Base-by-base conservation (phyloP, 1,140 invertebrate genomes). In the Choristoneura fumiferana region DNA sequence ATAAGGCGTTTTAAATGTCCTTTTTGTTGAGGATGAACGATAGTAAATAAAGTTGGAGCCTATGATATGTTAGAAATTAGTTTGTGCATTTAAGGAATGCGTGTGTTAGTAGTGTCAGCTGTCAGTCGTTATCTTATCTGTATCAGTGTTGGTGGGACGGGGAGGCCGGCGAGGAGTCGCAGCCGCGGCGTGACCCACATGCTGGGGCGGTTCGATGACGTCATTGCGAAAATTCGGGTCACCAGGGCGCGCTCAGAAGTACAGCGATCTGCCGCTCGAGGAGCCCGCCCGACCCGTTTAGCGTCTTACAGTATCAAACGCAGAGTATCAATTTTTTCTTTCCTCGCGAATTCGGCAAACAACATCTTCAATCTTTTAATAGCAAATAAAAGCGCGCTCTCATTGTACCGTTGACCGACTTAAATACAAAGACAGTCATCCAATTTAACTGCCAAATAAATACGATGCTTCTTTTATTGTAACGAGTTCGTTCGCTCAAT, bases 221-320 rank as follows among this genome's bases (percentile, higher is more conserved):
- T 85, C 75, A 78, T 69, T 72, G 57, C 67, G 67, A 71, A 81
- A 76, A 85, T 85, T 79, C 81, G 73, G 82, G 81, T 84, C 81
- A 84, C 67, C 72, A 73, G 82, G 73, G 67, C 82, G 71, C 65
- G 52, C 67, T 65, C 34, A 62, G 71, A 62, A 72, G 52, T 62
- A 64, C 49, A 40, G 56, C 59, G 36, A 55, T 52, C 56, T n/a
- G n/a, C 53, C 62, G 62, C 60, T 69, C 34, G 56, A 62, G 49
- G 57, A 63, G 62, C 66, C 70, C 78, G 73, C 65, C 72, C 80
- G 76, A 76, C 67, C 71, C 68, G 64, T 65, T 71, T 68, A 63
- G 33, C 40, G 49, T 43, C 43, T 49, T 49, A 22, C 18, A 49
- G 10, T 49, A 49, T 49, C 43, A 22, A 22, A 8, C 17, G 22